Base-by-base conservation (phyloP, 2,888 invertebrate species). In the Cancer borealis region DNA sequence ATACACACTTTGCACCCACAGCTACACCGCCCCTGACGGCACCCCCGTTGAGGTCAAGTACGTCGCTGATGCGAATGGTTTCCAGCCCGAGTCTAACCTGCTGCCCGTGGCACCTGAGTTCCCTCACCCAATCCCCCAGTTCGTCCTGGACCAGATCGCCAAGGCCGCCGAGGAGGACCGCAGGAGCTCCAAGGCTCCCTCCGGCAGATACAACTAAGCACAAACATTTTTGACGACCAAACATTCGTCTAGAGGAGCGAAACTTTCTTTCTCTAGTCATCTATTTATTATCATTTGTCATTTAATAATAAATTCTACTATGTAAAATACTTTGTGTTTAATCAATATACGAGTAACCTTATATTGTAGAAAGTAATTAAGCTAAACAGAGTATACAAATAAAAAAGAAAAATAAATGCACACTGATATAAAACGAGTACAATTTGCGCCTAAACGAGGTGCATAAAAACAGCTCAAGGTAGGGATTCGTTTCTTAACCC, bases 61-160 rank as follows among this genome's bases (percentile, higher is more conserved):
- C 47, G 93, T 93, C 30, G 93, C 93, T 8, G 89, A 93, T 66
- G 93, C n/a, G 12, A 73, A 89, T 26, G 93, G 93, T 30, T 92
- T 66, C 93, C 93, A 93, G 93, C 93, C 93, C 6, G 45, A 93
- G 73, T 54, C 60, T 30, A 89, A 54, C 89, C 88, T 46, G 46
- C 93, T 93, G 54, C 93, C 93, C 45, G 89, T 89, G 93, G 93
- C 93, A n/a, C 93, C 93, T 3, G 93, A 93, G 89, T 93, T 93
- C 93, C 93, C 93, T 46, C 93, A 93, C 93, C 88, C 88, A 8
- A 93, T 93, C 73, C 93, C 93, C 30, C 89, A 93, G 91, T 93
- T 93, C 93, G 93, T 93, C 46, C 90, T 93, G 39, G 93, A 91
- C 91, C 93, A 93, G 93, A 93, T 93, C 79, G 93, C 93, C 14